These are phyloP conservation scores for Cyclargus thomasi DNA, from an alignment of 1,140 invertebrate species.

Conservation along the genomic window DNA sequence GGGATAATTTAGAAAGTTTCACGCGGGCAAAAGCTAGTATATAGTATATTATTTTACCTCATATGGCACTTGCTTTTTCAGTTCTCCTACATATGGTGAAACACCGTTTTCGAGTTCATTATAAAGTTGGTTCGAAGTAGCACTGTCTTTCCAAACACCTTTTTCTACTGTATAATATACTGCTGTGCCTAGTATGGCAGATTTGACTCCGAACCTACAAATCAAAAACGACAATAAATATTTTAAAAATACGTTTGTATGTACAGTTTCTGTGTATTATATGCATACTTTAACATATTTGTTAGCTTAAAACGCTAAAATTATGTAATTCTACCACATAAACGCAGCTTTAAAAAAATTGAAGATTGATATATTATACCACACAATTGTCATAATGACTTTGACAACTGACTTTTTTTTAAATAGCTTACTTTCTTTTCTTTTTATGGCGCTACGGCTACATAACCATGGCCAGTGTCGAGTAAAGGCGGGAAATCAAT, in stretches of 20 bases:
- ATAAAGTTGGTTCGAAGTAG: conserved; percentile 69
- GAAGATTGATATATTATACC: too few species aligned
- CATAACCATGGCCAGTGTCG: too few species aligned
- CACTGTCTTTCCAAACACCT: conserved; percentile 76
- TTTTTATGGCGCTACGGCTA: too few species aligned
- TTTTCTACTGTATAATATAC: conserved; percentile 75
- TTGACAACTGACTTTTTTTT: too few species aligned
- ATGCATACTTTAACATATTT: conserved; percentile 27
- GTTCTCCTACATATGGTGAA: conserved; percentile 73
- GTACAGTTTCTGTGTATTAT: background rate
- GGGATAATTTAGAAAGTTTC: too few species aligned
- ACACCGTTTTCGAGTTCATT: conserved; percentile 68
- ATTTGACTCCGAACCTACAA: conserved; percentile 73
- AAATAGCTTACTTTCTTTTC: too few species aligned
- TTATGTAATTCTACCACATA: too few species aligned
- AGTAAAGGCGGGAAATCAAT: too few species aligned
- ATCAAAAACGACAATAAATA: background rate
- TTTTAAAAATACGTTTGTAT: background rate
- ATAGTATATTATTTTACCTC: conserved; percentile 61
- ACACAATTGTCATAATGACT: too few species aligned
- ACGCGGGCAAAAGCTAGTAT: too few species aligned
- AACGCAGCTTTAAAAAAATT: too few species aligned
- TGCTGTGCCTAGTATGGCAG: conserved; percentile 67
- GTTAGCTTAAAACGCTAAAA: too few species aligned
- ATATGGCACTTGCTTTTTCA: conserved; percentile 73